Base-by-base conservation (phyloP, 2,113 vertebrate genomes). In the Phylloscopus trochiloides region DNA sequence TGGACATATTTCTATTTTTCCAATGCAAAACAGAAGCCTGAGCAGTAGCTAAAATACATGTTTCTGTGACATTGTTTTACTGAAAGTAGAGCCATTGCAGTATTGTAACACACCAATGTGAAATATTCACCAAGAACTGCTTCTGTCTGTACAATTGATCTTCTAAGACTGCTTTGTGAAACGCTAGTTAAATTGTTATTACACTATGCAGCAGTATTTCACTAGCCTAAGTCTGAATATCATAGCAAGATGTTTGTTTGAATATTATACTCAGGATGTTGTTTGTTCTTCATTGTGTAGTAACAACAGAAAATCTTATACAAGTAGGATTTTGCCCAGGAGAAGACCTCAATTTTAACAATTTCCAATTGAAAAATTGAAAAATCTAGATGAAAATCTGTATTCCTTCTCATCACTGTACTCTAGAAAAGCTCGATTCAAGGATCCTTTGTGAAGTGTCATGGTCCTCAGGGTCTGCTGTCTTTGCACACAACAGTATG, bases 351-450 rank as follows among this genome's bases (percentile, higher is more conserved):
- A 22, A 3, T 63, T 47, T 76, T n/a, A 58, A 22, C 4, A 59
- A 47, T 42, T 63, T 22, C 6, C 16, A 47, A 10, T 3, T 28
- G 12, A 36, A 16, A 65, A 32, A 10, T 75, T 75, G 42, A 80
- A 80, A 74, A 78, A 61, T 47, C 2, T 7, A 40, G 14, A 34
- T 38, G 6, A 48, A 83, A 65, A 66, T 6, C 19, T 51, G 2
- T 12, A 5, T 75, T 86, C 3, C 7, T 76, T 63, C 45, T 62
- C 4, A 17, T 42, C 6, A 4, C 21, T 72, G 7, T 34, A 31
- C 14, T 62, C 13, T 34, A 34, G 22, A 47, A 14, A 19, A 58
- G 3, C 3, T 58, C 0, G 0, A 2, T 86, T 67, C 22, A 42
- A 42, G 26, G 15, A 45, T 8, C 6, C 6, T 70, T 67, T 75